Evolutionary conservation across 2,113 vertebrate species (phyloP), one percentile per base, ranked within the genome.

Genomic region (Aplodontia rufa): DNA sequence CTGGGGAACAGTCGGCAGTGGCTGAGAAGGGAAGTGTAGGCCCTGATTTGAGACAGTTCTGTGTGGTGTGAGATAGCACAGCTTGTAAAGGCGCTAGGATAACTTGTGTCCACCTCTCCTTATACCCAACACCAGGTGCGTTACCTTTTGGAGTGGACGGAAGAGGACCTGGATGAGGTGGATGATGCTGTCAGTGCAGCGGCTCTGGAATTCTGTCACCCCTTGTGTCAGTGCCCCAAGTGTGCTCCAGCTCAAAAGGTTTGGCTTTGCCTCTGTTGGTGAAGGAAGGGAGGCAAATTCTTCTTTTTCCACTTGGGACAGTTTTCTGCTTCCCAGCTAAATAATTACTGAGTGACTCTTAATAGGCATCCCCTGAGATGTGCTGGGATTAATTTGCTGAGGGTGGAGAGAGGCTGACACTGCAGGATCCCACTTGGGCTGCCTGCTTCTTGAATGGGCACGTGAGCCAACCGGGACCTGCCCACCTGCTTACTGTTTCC

Each of bases 191-290:
- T 86, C 82, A 28, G 75, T 42, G 47, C 78, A 16, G 72, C 92
- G 0, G 98, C 98, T 47, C 92, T 94, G 2, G 98, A 98, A 35
- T 98, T 99, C 68, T 99, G 99, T 94, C 99, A 99, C 91, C 99
- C 99, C 0, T 98, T 99, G 96, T 99, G 99, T 97, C 99, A 99
- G 97, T 99, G 99, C 96, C 96, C 98, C 5, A 98, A 96, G 84
- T 99, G 99, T 78, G 99, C 99, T 37, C 99, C 99, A 40, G 97
- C 97, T 78, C 99, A 99, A 96, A 99, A 99, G 99, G 99, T 99
- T 84, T n/a, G 97, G 91, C 19, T 64, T 28, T 42, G 71, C 93
- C 22, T 20, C 40, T 51, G 2, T 47, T 90, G 11, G 51, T 17
- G 19, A 28, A 6, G 14, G 28, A 14, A 12, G 10, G 40, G 24